These are phyloP conservation scores for Promerops cafer DNA, from an alignment of 2,113 vertebrate species.

Conservation along the genomic window DNA sequence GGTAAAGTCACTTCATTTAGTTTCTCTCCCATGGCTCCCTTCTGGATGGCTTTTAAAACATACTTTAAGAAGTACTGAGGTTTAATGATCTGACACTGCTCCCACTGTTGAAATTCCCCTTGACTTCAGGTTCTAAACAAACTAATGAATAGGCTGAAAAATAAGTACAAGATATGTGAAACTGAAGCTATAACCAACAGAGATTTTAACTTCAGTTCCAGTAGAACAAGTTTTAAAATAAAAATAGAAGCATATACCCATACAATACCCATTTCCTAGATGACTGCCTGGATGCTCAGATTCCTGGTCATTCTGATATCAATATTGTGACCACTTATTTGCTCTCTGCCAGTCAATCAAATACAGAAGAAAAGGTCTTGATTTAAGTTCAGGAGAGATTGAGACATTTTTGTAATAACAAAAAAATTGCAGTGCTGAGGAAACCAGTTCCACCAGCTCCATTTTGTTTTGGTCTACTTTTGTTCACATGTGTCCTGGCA, in stretches of 20 bases:
- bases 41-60: neutral
- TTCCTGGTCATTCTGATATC: neutral
- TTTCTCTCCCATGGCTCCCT: neutral
- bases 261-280: neutral
- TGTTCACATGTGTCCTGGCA: neutral
- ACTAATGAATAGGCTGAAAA: neutral
- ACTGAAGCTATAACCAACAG: neutral
- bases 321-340: neutral
- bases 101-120: neutral
- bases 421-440: neutral
- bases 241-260: neutral
- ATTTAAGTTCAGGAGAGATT: neutral
- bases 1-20: neutral
- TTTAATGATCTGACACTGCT: conserved; percentile 6
- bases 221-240: neutral
- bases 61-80: neutral
- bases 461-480: neutral
- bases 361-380: neutral
- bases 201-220: neutral
- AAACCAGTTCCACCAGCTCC: neutral
- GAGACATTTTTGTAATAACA: neutral
- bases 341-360: neutral
- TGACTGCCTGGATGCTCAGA: neutral
- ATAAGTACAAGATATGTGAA: neutral
- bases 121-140: conserved; percentile 17